phyloP scores from a whole-genome alignment of 1,140 invertebrate species.

The Nasonia longicornis region DNA sequence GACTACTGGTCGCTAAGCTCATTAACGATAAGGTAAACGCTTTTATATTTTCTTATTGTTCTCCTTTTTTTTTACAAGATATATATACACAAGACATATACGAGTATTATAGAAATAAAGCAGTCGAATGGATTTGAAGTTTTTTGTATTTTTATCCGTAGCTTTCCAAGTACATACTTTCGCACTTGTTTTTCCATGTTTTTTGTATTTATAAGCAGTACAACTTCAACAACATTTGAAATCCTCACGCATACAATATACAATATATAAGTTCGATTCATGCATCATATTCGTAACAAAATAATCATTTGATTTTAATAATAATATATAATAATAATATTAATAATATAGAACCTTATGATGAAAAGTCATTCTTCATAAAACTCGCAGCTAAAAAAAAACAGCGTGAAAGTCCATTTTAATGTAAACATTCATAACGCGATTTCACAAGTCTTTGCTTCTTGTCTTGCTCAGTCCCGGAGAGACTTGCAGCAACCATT shows the following conservation, averaged over 20 bases:
- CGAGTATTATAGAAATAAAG: slow-evolving; percentile 30
- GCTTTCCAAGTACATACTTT: slow-evolving; percentile 10
- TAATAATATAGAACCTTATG: slow-evolving; percentile 14
- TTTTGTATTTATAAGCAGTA: slow-evolving; percentile 27
- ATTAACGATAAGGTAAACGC: slow-evolving; percentile 3
- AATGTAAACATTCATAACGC: slow-evolving; percentile 27
- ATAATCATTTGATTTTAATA: slow-evolving; percentile 40
- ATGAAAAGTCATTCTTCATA: slow-evolving; percentile 28
- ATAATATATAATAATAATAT: background rate
- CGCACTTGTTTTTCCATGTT: slow-evolving; percentile 10
- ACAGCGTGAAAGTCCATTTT: slow-evolving; percentile 38
- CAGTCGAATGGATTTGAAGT: slow-evolving; percentile 7
- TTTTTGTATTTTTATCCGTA: slow-evolving; percentile 34
- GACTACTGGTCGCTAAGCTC: too few relatives aligned
- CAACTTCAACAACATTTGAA: slow-evolving; percentile 38
- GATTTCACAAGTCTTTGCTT: slow-evolving; percentile 42
- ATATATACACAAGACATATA: background rate
- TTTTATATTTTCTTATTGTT: slow-evolving; percentile 33
- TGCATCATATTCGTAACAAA: slow-evolving; percentile 38
- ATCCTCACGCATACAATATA: slow-evolving; percentile 33
- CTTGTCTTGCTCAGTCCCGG: slow-evolving; percentile 27
- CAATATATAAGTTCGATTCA: slow-evolving; percentile 32
- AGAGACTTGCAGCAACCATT: slow-evolving; percentile 22
- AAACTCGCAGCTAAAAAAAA: slow-evolving; percentile 14
- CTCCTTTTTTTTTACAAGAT: background rate